A percentile compares a stretch with the other conserved stretches of the same genome.
Evolutionary conservation across 2,888 invertebrate genomes (phyloP).

Genomic region (Xestoiulus laeticollis): DNA sequence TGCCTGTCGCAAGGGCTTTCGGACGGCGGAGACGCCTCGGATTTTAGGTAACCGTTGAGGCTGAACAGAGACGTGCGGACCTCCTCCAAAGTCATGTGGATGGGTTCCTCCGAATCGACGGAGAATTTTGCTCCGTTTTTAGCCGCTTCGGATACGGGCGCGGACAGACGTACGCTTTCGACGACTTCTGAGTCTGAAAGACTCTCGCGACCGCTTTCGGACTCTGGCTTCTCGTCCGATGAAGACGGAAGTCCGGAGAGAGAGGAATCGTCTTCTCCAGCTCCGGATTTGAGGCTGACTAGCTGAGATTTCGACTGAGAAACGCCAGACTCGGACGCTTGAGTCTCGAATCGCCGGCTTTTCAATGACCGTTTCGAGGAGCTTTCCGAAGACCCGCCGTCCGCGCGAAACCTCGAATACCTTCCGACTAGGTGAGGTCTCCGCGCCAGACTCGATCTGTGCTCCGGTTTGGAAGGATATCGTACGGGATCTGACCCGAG

Average conservation of each 20-base stretch:
- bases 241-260: background rate
- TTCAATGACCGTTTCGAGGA: background rate
- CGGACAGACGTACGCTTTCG: background rate
- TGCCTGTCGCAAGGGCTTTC: background rate
- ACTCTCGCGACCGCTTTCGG: background rate
- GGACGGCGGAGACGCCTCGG: background rate
- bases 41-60: background rate
- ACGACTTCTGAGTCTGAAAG: background rate
- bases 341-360: background rate
- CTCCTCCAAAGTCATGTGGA: slow-evolving; percentile 78
- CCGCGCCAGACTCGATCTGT: no score
- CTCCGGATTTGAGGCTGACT: background rate
- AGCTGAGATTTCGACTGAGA: background rate
- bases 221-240: background rate
- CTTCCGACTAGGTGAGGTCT: background rate
- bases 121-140: background rate
- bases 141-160: background rate
- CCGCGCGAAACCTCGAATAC: background rate
- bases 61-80: slow-evolving; percentile 57
- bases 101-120: slow-evolving; percentile 71
- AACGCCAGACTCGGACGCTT: background rate
- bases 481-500: no score
- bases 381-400: background rate
- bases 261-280: no score
- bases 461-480: no score